A percentile compares a stretch with the other conserved stretches of the same genome.
Evolutionary conservation across 2,113 vertebrate species (phyloP).

Genomic region (Neogale vison): DNA sequence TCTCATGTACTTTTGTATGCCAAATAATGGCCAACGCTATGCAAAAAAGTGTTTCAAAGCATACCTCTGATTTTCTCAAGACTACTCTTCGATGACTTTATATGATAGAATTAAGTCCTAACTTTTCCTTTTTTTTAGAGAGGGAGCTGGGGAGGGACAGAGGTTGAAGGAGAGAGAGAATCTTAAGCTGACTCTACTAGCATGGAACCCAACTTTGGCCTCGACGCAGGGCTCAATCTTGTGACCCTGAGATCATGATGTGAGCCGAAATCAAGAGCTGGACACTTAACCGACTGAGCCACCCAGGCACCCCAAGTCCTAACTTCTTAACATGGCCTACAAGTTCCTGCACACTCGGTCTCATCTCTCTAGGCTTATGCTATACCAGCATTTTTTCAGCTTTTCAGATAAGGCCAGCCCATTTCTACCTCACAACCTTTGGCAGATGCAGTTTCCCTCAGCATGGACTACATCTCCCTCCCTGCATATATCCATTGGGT

Average conservation of each 20-base stretch:
- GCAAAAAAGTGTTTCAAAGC: conserved; percentile 5
- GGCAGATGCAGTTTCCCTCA: neutral
- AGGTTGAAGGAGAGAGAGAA: neutral
- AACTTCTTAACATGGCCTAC: neutral
- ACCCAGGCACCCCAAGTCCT: neutral
- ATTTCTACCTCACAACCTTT: neutral
- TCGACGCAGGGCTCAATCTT: neutral
- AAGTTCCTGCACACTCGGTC: neutral
- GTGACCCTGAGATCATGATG: neutral
- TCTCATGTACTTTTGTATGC: conserved; percentile 26
- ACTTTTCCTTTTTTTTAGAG: neutral
- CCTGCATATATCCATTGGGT: neutral
- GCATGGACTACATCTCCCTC: neutral
- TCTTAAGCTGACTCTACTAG: neutral
- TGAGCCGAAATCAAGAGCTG: neutral
- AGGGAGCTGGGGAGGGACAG: neutral
- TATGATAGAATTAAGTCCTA: neutral
- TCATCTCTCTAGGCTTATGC: neutral
- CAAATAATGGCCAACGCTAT: neutral
- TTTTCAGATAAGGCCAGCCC: neutral
- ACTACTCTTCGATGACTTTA: neutral
- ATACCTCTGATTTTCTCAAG: neutral
- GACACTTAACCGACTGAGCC: neutral
- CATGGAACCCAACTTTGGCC: neutral
- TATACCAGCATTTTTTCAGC: neutral